phyloP scores from a whole-genome alignment of 2,888 invertebrate genomes.

The Aphodius sticticus region DNA sequence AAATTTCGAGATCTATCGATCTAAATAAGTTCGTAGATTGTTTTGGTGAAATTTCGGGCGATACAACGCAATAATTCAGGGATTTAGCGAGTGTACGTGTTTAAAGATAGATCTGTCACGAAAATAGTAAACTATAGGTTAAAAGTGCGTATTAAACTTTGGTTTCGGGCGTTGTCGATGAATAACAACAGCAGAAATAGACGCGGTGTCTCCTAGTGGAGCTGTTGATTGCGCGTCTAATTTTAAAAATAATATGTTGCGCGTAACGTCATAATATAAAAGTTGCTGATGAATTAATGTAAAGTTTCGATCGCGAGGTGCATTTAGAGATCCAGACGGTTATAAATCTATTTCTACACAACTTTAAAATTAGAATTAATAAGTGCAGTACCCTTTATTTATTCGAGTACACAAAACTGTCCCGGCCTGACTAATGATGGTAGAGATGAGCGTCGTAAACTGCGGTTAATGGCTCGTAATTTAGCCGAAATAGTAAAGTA shows the following conservation, averaged over 20 bases:
- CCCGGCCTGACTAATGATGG: conserved; percentile 35
- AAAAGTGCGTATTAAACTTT: neutral
- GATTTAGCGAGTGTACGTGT: neutral
- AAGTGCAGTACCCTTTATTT: neutral
- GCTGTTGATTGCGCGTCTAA: neutral
- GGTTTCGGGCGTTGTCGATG: neutral
- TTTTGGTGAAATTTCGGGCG: neutral
- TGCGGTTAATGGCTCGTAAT: conserved; percentile 35
- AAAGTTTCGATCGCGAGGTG: no score
- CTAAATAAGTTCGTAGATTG: neutral
- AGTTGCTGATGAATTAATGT: no score
- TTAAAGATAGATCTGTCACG: neutral
- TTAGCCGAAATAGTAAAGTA: conserved; percentile 38
- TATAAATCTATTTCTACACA: neutral
- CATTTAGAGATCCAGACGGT: neutral
- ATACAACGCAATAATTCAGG: neutral
- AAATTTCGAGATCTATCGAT: neutral
- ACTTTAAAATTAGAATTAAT: neutral
- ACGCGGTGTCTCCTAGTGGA: neutral
- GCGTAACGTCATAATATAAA: no score
- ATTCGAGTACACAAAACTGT: conserved; percentile 29
- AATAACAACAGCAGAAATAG: neutral
- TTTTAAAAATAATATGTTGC: neutral
- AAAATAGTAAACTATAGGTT: neutral
- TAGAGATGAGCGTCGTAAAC: conserved; percentile 27